These are phyloP conservation scores for Hepsetus odoe DNA, from an alignment of 2,113 vertebrate species.

Conservation along the genomic window DNA sequence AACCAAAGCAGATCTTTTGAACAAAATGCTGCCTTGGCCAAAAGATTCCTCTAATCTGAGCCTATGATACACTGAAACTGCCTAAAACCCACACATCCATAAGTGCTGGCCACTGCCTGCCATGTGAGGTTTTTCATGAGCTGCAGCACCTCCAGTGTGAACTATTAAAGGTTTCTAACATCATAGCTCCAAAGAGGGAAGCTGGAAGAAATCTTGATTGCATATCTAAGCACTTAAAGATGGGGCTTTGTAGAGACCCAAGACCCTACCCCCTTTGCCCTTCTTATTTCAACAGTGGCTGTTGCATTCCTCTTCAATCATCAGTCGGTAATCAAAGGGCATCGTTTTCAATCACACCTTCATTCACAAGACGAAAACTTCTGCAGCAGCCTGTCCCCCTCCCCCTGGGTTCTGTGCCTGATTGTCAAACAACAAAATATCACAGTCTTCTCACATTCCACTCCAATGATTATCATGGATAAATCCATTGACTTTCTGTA, in stretches of 20 bases:
- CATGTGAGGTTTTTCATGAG: neutral
- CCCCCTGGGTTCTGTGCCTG: neutral
- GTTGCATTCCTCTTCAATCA: slow-evolving; percentile 7
- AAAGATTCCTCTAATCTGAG: slow-evolving; percentile 6
- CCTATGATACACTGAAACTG: neutral
- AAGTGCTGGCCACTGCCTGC: neutral
- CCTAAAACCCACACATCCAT: slow-evolving; percentile 8
- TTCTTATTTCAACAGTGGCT: slow-evolving; percentile 11
- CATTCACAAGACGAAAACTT: slow-evolving; percentile 10
- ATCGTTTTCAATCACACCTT: slow-evolving; percentile 17
- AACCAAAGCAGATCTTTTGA: neutral
- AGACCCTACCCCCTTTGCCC: neutral
- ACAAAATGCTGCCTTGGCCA: slow-evolving; percentile 7
- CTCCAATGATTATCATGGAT: neutral
- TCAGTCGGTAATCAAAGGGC: slow-evolving; percentile 2
- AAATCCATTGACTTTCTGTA: neutral
- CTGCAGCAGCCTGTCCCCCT: neutral
- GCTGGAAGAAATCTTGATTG: neutral
- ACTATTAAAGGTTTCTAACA: slow-evolving; percentile 6
- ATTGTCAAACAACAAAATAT: slow-evolving; percentile 9
- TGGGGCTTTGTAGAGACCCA: neutral
- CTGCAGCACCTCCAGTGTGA: neutral
- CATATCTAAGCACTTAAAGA: neutral
- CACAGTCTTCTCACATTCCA: neutral
- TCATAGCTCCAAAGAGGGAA: slow-evolving; percentile 1